Base-by-base conservation (phyloP, 2,113 vertebrate genomes). In the Aptenodytes patagonicus region DNA sequence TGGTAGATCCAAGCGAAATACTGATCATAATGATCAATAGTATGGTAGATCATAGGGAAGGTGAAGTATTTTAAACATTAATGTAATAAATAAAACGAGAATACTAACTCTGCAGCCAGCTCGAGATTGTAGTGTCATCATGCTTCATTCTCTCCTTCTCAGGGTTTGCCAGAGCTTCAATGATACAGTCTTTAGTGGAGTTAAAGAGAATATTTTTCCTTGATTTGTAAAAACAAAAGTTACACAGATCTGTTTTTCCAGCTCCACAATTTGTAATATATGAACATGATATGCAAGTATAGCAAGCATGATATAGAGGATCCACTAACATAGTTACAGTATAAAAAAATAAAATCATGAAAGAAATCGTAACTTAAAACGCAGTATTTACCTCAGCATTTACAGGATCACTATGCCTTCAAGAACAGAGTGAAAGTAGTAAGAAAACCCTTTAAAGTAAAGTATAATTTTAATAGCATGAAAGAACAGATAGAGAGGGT, bases 111-210 rank as follows among this genome's bases (percentile, higher is more conserved):
- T 99, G 99, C 92, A 99, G 98, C 99, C 99, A 99, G 24, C 99
- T 99, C 9, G 99, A 99, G 92, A 99, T 99, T 20, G 99, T 99
- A 28, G 99, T 99, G 97, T 99, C 99, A 29, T 99, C 99, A 32
- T 99, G 99, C 90, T 99, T 99, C 99, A 99, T 99, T 97, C 99
- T 99, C 97, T 99, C 99, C 92, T 99, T 99, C 96, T 99, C 99
- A 0, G 99, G 99, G 97, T 99, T 99, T 93, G 99, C 99, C 97
- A 99, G 96, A 91, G 99, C 99, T 98, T 99, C 99, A 92, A 99
- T 99, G 91, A 99, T 99, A 97, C 99, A 99, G 98, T 99, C 99
- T 99, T 97, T 49, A 77, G 91, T 60, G 79, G 13, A 34, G 97
- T 99, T 98, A 99, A 99, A 98, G 84, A 97, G 71, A 95, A 65